Conservation (phyloP, 2,113 vertebrate genomes). For the Camelus dromedarius region DNA sequence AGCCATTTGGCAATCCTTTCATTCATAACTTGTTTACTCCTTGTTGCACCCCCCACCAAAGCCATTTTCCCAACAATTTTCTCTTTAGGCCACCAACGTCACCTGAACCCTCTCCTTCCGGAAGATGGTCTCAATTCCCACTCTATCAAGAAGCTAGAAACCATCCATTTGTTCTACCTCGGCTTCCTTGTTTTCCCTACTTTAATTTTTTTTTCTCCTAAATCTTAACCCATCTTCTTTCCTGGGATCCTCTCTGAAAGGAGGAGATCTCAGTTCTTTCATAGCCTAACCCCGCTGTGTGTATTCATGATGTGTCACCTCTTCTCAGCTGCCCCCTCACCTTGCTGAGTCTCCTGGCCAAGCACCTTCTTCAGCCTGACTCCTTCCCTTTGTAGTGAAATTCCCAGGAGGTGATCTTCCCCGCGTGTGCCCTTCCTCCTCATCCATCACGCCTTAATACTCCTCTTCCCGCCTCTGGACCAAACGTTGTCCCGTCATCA, state of each 20-base stretch:
- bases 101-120: not conserved
- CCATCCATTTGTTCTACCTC: not conserved
- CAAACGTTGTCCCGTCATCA: not conserved
- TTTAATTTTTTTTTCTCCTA: not conserved
- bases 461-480: not conserved
- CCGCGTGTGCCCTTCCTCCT: not conserved
- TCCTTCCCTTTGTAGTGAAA: not conserved
- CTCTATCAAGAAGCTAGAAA: not conserved
- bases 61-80: not conserved
- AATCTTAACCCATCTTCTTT: not conserved
- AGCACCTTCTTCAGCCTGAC: not conserved
- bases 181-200: not conserved
- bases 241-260: not conserved
- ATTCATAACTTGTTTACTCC: not conserved
- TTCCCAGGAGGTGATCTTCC: too few relatives aligned
- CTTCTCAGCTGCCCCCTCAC: not conserved
- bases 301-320: not conserved
- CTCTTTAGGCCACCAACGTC: not conserved
- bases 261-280: not conserved
- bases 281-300: not conserved
- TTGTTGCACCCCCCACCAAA: rapidly evolving
- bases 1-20: not conserved
- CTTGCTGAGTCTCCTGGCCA: not conserved
- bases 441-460: not conserved
- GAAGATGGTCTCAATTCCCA: not conserved